phyloP scores from a whole-genome alignment of 2,113 vertebrate genomes.

The Micromys minutus region DNA sequence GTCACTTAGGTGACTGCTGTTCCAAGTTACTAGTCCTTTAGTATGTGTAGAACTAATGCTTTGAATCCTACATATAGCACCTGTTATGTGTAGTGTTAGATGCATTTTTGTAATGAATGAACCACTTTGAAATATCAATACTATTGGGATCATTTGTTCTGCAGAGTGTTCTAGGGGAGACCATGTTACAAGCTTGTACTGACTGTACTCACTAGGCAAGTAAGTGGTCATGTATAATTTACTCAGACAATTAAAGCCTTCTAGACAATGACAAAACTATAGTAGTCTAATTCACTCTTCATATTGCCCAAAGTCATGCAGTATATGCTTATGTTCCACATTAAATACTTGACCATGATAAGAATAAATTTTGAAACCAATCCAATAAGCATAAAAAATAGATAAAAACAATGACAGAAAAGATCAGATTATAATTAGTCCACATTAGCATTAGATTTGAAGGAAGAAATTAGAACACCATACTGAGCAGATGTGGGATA shows the following conservation, averaged over 20 bases:
- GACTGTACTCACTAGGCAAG: slow-evolving; percentile 11
- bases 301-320: background rate
- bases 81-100: background rate
- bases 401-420: slow-evolving; percentile 10
- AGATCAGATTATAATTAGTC: slow-evolving; percentile 35
- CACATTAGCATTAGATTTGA: slow-evolving; percentile 29
- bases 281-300: background rate
- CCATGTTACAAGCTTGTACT: background rate
- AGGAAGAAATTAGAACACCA: slow-evolving; percentile 53
- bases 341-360: slow-evolving; percentile 55
- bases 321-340: slow-evolving; percentile 36
- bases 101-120: background rate
- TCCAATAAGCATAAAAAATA: slow-evolving; percentile 59
- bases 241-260: slow-evolving; percentile 60
- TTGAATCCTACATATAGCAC: background rate
- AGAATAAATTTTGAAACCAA: slow-evolving; percentile 44
- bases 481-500: background rate
- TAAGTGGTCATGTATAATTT: slow-evolving; percentile 25
- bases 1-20: no score
- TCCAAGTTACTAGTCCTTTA: slow-evolving; percentile 9
- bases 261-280: slow-evolving; percentile 16
- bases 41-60: background rate
- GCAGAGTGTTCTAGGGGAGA: background rate
- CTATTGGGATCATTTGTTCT: background rate
- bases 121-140: slow-evolving; percentile 20